Percentiles rank a stretch among this genome's conserved stretches.
Conservation (phyloP, 2,888 invertebrate genomes). For the Apotomis capreana region DNA sequence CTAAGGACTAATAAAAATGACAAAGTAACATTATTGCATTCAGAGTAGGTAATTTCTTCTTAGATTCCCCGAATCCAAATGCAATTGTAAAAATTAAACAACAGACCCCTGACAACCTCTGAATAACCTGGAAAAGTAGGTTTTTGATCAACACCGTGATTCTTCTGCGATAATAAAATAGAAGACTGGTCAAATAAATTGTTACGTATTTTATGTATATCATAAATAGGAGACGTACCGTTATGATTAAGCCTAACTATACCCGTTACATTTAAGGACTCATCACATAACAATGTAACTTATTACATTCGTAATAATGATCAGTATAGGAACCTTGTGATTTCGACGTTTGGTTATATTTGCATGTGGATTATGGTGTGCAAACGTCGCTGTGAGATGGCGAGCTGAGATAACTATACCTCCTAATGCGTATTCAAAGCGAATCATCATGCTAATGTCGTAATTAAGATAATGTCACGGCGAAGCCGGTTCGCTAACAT, state of each 20-base stretch:
- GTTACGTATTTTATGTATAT: not conserved
- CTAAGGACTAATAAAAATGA: no score
- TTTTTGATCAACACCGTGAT: no score
- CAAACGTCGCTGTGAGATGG: conserved; percentile 48
- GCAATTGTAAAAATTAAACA: no score
- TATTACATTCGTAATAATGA: not conserved
- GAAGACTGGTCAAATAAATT: no score
- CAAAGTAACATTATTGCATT: no score
- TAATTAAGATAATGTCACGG: conserved; percentile 67
- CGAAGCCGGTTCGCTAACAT: conserved; percentile 57
- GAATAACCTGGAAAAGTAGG: no score
- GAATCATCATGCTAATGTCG: conserved; percentile 70
- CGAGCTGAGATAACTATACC: conserved; percentile 47
- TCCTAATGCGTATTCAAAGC: conserved; percentile 61
- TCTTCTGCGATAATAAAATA: no score
- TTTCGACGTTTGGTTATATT: conserved; percentile 42
- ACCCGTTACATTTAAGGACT: conserved; percentile 22
- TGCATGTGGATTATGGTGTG: conserved; percentile 53
- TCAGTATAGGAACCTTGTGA: not conserved
- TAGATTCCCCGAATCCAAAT: no score
- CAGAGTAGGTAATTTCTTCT: no score
- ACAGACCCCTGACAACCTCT: no score
- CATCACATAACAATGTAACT: not conserved
- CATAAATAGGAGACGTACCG: conserved; percentile 13
- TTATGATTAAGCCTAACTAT: conserved; percentile 6